phyloP scores from a whole-genome alignment of 2,888 invertebrate species.

The Agrilus mali region DNA sequence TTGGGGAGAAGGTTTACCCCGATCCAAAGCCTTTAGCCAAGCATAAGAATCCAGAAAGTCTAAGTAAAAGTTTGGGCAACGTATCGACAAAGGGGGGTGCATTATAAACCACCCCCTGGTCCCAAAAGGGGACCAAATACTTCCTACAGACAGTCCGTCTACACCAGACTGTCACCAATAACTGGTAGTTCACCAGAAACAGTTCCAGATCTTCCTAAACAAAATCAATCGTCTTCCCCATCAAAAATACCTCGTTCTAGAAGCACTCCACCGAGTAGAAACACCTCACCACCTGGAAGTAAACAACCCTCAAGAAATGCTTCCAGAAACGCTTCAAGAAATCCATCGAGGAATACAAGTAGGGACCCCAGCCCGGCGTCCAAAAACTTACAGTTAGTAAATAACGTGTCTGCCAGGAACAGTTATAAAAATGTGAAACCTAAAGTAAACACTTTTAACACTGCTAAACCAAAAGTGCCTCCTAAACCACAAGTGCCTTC shows the following conservation, averaged over 20 bases:
- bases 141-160: constrained; percentile 3
- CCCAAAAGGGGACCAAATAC: constrained; percentile 9
- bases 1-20: constrained; percentile 24
- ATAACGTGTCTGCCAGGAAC: constrained; percentile 20
- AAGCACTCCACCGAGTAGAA: constrained; percentile 17
- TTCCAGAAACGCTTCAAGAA: constrained; percentile 15
- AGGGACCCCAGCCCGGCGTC: constrained; percentile 29
- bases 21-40: constrained; percentile 4
- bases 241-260: constrained; percentile 22
- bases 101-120: constrained; percentile 6
- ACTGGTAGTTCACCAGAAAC: constrained; percentile 26
- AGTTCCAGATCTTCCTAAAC: constrained; percentile 33
- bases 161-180: constrained; percentile 7
- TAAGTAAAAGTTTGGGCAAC: constrained; percentile 28
- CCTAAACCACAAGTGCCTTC: constrained; percentile 25
- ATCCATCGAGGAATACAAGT: constrained; percentile 17
- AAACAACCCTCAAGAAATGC: constrained; percentile 24
- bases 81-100: constrained; percentile 16
- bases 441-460: constrained; percentile 29
- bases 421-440: constrained; percentile 29
- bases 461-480: constrained; percentile 31
- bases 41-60: not conserved
- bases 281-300: constrained; percentile 18
- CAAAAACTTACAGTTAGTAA: constrained; percentile 12
- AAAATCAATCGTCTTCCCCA: constrained; percentile 31